These are phyloP conservation scores for Eclectus roratus DNA, from an alignment of 2,113 vertebrate genomes.

Conservation along the genomic window DNA sequence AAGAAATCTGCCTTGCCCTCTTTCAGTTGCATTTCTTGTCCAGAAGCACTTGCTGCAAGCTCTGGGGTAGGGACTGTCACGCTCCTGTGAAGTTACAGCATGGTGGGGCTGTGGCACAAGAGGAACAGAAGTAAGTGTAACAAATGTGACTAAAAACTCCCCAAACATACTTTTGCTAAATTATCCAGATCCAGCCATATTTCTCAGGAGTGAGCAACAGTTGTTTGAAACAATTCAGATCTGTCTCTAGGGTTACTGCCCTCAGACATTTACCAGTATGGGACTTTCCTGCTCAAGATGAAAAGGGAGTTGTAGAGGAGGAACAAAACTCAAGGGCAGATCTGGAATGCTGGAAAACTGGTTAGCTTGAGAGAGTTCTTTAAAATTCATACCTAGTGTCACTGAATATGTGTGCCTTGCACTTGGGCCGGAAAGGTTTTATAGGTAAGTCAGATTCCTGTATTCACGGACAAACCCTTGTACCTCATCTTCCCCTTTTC, in stretches of 20 bases:
- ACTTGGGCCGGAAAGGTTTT: background rate
- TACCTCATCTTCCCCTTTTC: background rate
- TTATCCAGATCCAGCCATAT: background rate
- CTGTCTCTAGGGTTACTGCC: background rate
- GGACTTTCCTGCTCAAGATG: background rate
- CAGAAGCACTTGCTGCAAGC: background rate
- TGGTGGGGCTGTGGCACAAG: background rate
- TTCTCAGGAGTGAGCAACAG: background rate
- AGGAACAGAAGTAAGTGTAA: background rate
- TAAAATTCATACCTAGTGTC: background rate
- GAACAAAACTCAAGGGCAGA: background rate
- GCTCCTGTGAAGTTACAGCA: background rate
- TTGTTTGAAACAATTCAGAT: background rate
- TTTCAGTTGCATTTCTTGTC: background rate
- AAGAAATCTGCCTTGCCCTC: background rate
- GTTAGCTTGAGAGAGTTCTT: background rate
- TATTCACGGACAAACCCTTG: background rate
- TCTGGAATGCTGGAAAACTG: background rate
- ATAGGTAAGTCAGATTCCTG: background rate
- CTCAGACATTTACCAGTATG: background rate
- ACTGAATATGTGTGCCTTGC: background rate
- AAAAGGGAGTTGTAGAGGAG: background rate
- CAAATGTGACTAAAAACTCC: background rate
- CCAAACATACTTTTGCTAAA: background rate
- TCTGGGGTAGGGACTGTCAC: background rate